Conservation (phyloP, 2,113 vertebrate species). For the Excalfactoria chinensis region DNA sequence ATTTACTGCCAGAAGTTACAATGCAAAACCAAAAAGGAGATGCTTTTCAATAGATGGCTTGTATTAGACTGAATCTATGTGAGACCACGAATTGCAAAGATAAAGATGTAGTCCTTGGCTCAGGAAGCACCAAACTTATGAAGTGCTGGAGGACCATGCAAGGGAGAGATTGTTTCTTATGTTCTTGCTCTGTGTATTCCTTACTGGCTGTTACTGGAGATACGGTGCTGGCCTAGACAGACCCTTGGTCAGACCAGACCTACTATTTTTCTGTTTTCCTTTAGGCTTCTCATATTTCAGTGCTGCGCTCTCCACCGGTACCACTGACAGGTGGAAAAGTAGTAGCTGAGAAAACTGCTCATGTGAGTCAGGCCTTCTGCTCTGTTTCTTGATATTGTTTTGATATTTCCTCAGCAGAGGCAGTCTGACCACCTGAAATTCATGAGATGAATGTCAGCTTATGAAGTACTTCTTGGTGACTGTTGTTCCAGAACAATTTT, state of each 20-base stretch:
- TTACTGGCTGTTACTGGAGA: neutral
- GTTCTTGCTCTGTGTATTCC: neutral
- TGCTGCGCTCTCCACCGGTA: neutral
- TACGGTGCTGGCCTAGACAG: neutral
- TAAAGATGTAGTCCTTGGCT: neutral
- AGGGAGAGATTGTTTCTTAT: neutral
- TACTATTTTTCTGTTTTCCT: neutral
- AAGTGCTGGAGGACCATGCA: neutral
- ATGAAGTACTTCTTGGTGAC: neutral
- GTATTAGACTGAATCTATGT: neutral
- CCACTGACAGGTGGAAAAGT: slow-evolving; percentile 15
- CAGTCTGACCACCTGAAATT: neutral
- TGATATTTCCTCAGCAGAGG: neutral
- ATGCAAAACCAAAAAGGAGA: neutral
- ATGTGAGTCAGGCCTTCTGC: neutral
- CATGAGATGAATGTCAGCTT: neutral
- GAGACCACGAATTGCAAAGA: neutral
- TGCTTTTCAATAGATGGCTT: neutral
- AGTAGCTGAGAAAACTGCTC: neutral
- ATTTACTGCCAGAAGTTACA: neutral
- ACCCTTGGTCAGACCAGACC: neutral
- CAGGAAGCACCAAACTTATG: neutral
- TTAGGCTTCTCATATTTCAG: neutral
- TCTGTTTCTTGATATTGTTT: neutral
- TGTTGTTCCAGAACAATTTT: neutral